Percentiles rank a stretch among this genome's conserved stretches.
Conservation (phyloP, 1,140 invertebrate species). For the Parapsyche elsis region DNA sequence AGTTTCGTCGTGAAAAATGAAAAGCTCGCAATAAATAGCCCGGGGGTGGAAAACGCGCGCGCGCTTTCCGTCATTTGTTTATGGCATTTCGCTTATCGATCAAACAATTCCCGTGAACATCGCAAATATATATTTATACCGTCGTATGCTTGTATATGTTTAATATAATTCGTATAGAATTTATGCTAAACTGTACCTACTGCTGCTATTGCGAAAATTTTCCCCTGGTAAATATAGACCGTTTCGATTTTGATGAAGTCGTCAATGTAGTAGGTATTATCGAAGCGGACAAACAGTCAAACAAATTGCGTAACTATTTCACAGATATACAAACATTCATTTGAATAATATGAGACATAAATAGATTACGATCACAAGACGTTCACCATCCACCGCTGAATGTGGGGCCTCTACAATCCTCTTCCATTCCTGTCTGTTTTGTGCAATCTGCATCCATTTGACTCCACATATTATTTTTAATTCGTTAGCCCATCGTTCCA, state of each 20-base stretch:
- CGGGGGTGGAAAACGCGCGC: not conserved
- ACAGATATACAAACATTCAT: too few species aligned
- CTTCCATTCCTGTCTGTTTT: too few species aligned
- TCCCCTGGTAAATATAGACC: not conserved
- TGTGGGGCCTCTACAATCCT: too few species aligned
- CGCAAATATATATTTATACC: slow-evolving; percentile 5
- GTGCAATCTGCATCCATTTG: too few species aligned
- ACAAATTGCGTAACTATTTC: too few species aligned
- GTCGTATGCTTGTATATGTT: not conserved
- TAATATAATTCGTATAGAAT: not conserved
- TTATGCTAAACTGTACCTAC: not conserved
- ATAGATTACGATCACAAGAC: too few species aligned
- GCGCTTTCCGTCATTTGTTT: slow-evolving; percentile 45
- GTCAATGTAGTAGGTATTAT: not conserved
- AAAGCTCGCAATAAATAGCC: slow-evolving; percentile 51
- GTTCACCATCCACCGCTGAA: too few species aligned
- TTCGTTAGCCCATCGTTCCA: too few species aligned
- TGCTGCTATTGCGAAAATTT: too few species aligned
- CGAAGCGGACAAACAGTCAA: not conserved
- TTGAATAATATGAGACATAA: too few species aligned
- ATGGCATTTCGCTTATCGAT: slow-evolving; percentile 54
- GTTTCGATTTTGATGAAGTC: slow-evolving; percentile 17
- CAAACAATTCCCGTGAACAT: slow-evolving; percentile 42
- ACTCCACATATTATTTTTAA: too few species aligned
- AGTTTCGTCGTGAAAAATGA: slow-evolving; percentile 55